Conservation (phyloP, 2,113 vertebrate species). For the Okapia johnstoni region DNA sequence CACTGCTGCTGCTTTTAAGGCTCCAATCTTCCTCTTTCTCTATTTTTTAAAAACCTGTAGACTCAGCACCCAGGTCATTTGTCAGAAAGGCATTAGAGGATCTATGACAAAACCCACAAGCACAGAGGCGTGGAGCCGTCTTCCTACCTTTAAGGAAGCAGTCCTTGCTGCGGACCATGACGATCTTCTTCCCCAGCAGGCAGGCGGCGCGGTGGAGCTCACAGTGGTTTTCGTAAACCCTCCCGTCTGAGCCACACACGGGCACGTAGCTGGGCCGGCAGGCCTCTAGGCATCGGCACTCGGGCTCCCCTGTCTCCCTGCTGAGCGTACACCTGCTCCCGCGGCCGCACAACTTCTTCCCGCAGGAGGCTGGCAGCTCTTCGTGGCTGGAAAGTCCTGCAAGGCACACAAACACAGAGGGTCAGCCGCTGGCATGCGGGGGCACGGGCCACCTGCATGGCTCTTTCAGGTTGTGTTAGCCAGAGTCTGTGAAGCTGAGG, state of each 20-base stretch:
- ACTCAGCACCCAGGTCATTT: background rate
- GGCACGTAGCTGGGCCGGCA: slow-evolving; percentile 91
- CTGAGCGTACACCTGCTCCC: slow-evolving; percentile 87
- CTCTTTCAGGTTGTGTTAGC: background rate
- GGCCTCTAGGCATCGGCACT: slow-evolving; percentile 87
- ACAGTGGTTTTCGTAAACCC: slow-evolving; percentile 95
- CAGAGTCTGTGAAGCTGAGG: background rate
- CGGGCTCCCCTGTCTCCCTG: slow-evolving; percentile 80
- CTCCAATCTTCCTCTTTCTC: background rate
- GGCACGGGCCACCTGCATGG: fast-evolving
- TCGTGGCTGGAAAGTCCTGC: slow-evolving; percentile 77
- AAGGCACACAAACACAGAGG: slow-evolving; percentile 22
- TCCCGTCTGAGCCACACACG: slow-evolving; percentile 93
- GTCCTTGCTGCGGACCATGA: slow-evolving; percentile 90
- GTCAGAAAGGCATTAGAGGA: background rate
- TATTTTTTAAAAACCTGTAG: background rate
- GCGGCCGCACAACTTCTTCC: slow-evolving; percentile 85
- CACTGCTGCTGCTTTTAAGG: background rate
- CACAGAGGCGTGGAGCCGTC: fast-evolving
- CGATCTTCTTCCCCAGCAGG: slow-evolving; percentile 87
- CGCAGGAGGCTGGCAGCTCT: slow-evolving; percentile 73
- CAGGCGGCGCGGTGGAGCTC: slow-evolving; percentile 92
- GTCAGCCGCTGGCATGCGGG: background rate
- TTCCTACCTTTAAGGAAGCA: slow-evolving; percentile 96
- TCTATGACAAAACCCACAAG: background rate